phyloP scores from a whole-genome alignment of 2,888 invertebrate species.

The Meliscaeva auricollis region DNA sequence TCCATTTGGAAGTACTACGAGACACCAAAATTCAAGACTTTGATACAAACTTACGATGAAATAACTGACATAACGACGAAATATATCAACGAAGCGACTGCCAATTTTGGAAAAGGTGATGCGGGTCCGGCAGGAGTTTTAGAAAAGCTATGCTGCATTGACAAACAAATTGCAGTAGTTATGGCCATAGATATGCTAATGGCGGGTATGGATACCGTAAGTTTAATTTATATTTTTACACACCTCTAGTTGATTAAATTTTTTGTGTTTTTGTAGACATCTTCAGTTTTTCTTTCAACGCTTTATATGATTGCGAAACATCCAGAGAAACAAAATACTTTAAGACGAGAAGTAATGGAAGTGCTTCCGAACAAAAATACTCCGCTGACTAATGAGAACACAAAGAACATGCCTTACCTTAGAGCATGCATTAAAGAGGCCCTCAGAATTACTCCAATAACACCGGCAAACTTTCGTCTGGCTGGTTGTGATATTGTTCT shows the following conservation, averaged over 20 bases:
- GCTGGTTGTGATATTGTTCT: constrained; percentile 86
- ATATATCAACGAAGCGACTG: constrained; percentile 82
- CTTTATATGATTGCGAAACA: constrained; percentile 86
- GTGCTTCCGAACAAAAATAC: constrained; percentile 82
- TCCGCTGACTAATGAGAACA: constrained; percentile 83
- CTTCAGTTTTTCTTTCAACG: constrained; percentile 79
- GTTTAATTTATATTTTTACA: constrained; percentile 43
- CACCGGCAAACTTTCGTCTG: constrained; percentile 86
- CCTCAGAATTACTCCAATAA: constrained; percentile 87
- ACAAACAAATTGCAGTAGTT: constrained; percentile 87
- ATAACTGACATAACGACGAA: constrained; percentile 80
- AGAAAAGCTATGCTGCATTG: constrained; percentile 87
- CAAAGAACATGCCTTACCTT: constrained; percentile 86
- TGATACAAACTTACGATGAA: constrained; percentile 80
- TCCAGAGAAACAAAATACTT: constrained; percentile 87
- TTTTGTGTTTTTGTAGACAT: constrained; percentile 80
- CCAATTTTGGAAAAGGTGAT: constrained; percentile 76
- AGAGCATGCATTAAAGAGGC: constrained; percentile 91
- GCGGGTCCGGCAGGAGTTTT: constrained; percentile 85
- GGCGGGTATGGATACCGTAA: constrained; percentile 90
- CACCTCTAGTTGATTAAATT: background rate
- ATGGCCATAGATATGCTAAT: constrained; percentile 90
- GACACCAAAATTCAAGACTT: constrained; percentile 79
- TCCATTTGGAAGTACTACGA: constrained; percentile 81
- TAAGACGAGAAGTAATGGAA: constrained; percentile 86